Base-by-base conservation (phyloP, 1,140 invertebrate species). In the Drosophila malerkotliana region DNA sequence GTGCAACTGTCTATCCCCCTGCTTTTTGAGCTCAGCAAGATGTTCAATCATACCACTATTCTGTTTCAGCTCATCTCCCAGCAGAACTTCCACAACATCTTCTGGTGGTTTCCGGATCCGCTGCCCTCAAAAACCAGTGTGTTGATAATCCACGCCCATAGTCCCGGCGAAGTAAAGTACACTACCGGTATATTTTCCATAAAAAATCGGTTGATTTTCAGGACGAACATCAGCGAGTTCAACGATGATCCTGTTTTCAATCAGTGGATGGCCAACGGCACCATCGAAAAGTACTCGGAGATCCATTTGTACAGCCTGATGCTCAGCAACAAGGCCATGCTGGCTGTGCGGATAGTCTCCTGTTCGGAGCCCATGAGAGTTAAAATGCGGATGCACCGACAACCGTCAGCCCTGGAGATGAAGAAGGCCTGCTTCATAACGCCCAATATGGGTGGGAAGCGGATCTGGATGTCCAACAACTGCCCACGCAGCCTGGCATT, bases 31-130 rank as follows among this genome's bases (percentile, higher is more conserved):
- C 32, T 76, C 0, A 18, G 21, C 1, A 0, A 5, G 0, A 45
- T 4, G 4, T n/a, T 76, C 6, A 7, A 41, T 1, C 14, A 51
- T 3, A 24, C 21, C 12, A 14, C 37, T 1, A 9, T 76, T 8
- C 51, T 76, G n/a, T 53, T 76, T 8, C 73, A 76, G 41, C 14
- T 60, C 1, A 61, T 76, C 21, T 76, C 73, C 0, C 73, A 76
- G 39, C 30, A 14, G 7, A 39, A 32, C 10, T 0, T 14, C 12
- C 45, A 61, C 10, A 68, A 76, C 8, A 44, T 68, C 3, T 76
- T 30, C 10, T 76, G 73, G 73, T 76, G 73, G 73, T 61, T 61
- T 32, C 73, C 73, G 2, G 45, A 68, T 0, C 10, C 55, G 0
- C 12, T 76, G 39, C 56, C 72, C 18, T 10, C 72, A 0, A 53